Evolutionary conservation across 2,113 vertebrate genomes (phyloP).

Genomic region (Mesitornis unicolor): DNA sequence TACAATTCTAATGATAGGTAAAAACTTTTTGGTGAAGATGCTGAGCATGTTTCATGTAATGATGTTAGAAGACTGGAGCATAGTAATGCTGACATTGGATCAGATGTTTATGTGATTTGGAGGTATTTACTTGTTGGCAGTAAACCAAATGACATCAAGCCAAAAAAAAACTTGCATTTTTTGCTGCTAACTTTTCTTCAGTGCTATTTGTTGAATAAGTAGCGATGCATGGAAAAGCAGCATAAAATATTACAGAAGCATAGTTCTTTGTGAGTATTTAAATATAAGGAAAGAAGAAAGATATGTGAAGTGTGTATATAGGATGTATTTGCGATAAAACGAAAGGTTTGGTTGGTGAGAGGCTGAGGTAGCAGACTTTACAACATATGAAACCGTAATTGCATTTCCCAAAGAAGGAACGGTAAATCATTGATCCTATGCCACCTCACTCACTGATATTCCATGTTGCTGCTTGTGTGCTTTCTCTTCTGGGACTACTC

Average conservation of each 20-base stretch:
- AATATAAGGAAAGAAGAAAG: not conserved
- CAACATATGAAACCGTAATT: not conserved
- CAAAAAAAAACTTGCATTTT: not conserved
- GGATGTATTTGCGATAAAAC: not conserved
- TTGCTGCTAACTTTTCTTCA: not conserved
- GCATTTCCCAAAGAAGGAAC: not conserved
- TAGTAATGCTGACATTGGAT: not conserved
- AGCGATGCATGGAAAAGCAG: not conserved
- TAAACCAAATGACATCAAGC: not conserved
- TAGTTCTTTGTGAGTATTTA: not conserved
- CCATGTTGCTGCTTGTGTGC: not conserved
- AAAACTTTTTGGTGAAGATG: not conserved
- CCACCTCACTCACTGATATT: not conserved
- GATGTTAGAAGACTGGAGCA: not conserved
- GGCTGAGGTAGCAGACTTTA: not conserved
- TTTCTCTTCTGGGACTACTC: not conserved
- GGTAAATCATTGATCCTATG: not conserved
- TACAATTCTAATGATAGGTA: not conserved
- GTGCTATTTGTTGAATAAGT: not conserved
- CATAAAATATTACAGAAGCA: not conserved
- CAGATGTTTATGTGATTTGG: not conserved
- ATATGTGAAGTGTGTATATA: not conserved
- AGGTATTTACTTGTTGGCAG: not conserved
- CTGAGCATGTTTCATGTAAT: not conserved
- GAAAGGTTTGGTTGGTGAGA: not conserved